phyloP scores from a whole-genome alignment of 2,888 invertebrate species.

The Dicyrtomina minuta region DNA sequence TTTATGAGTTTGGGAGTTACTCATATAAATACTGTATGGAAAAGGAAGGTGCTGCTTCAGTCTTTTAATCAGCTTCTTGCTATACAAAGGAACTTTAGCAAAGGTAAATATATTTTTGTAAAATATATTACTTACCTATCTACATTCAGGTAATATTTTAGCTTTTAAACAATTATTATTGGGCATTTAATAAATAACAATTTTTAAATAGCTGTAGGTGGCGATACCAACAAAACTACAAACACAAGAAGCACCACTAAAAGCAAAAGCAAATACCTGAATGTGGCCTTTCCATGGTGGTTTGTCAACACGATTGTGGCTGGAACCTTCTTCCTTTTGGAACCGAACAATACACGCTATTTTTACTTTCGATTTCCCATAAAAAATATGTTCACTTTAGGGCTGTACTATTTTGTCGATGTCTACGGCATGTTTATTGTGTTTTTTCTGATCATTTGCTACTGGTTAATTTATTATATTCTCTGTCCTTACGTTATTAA shows the following conservation, averaged over 20 bases:
- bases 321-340: neutral
- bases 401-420: neutral
- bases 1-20: too few relatives aligned
- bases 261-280: neutral
- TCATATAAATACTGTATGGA: neutral
- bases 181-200: too few relatives aligned
- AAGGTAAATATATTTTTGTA: neutral
- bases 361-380: neutral
- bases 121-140: neutral
- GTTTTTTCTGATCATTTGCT: neutral
- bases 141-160: neutral
- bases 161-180: too few relatives aligned
- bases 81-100: neutral
- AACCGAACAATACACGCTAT: neutral
- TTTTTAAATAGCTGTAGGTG: too few relatives aligned
- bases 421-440: neutral
- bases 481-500: neutral
- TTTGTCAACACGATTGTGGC: neutral
- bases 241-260: neutral
- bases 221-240: too few relatives aligned
- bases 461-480: neutral
- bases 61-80: neutral
- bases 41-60: neutral
- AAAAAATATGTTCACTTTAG: neutral
- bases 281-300: neutral